These are phyloP conservation scores for Dallia pectoralis DNA, from an alignment of 2,797 vertebrate genomes.

Conservation along the genomic window DNA sequence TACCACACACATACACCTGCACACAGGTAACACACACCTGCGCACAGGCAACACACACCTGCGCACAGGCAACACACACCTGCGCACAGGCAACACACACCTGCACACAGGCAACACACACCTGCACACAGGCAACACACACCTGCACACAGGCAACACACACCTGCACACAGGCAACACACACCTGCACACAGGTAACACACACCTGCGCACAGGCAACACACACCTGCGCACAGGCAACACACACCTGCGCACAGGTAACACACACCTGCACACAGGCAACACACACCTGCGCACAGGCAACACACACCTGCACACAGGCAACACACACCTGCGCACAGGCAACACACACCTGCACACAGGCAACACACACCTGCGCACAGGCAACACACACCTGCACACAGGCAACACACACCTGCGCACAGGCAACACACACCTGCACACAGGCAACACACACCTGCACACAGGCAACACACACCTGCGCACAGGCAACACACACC, in stretches of 20 bases:
- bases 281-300: neutral
- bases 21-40: too few relatives aligned
- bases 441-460: too few relatives aligned
- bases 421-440: too few relatives aligned
- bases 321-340: too few relatives aligned
- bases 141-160: too few relatives aligned
- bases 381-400: slow-evolving; percentile 60
- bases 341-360: slow-evolving; percentile 33
- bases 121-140: slow-evolving; percentile 68
- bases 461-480: slow-evolving; percentile 85
- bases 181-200: neutral
- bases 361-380: slow-evolving; percentile 79
- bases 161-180: neutral
- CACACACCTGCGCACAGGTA: slow-evolving; percentile 77
- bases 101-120: slow-evolving; percentile 82
- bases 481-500: slow-evolving; percentile 61
- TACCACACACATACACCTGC: too few relatives aligned
- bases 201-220: too few relatives aligned
- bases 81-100: too few relatives aligned
- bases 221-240: slow-evolving; percentile 70
- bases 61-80: too few relatives aligned
- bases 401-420: neutral
- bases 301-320: too few relatives aligned
- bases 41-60: neutral
- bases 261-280: slow-evolving; percentile 11